phyloP scores from a whole-genome alignment of 2,888 invertebrate species.

The Trachelus iudaicus region DNA sequence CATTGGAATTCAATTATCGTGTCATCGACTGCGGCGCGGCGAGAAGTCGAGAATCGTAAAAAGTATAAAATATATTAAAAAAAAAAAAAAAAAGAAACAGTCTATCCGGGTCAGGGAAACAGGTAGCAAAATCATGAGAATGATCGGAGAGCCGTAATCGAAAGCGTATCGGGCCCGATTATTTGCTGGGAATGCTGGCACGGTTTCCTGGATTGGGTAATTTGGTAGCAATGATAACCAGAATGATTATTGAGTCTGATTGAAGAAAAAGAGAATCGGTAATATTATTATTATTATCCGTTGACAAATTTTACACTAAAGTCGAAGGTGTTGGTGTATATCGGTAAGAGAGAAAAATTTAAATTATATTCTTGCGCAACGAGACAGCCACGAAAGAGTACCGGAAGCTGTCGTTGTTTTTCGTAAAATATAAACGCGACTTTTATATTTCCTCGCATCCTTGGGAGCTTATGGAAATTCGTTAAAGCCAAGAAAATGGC shows the following conservation, averaged over 20 bases:
- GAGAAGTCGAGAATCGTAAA: neutral
- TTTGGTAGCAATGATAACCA: neutral
- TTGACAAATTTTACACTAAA: neutral
- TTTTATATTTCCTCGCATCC: neutral
- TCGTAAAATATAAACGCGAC: neutral
- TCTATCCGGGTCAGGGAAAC: slow-evolving; percentile 46
- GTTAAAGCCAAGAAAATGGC: neutral
- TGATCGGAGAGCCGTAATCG: neutral
- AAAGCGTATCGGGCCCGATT: slow-evolving; percentile 34
- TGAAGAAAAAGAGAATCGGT: neutral
- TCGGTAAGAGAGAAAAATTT: neutral
- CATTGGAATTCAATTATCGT: neutral
- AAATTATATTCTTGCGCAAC: neutral
- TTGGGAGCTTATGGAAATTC: neutral
- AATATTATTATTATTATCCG: neutral
- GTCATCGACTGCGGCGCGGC: neutral
- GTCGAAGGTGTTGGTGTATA: neutral
- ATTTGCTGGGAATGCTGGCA: slow-evolving; percentile 4
- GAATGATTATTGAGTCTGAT: neutral
- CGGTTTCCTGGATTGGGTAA: neutral
- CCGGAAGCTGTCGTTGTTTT: neutral
- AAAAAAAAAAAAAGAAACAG: slow-evolving; percentile 23
- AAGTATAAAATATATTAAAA: neutral
- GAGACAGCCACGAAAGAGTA: neutral
- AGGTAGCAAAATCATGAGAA: slow-evolving; percentile 8